A percentile compares a stretch with the other conserved stretches of the same genome.
phyloP scores from a whole-genome alignment of 1,140 invertebrate species.

The Forficula auricularia region DNA sequence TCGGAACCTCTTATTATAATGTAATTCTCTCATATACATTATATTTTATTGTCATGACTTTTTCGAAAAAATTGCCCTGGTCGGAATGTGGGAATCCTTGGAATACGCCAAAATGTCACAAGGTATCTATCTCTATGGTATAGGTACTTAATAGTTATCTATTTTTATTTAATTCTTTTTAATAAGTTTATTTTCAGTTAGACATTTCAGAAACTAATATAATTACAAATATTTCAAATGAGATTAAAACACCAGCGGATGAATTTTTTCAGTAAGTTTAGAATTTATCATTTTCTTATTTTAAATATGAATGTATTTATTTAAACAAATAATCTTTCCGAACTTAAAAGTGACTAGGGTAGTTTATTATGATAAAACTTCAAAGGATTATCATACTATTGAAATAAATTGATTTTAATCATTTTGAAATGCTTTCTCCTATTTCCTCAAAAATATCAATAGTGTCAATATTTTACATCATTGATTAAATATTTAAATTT shows the following conservation, averaged over 20 bases:
- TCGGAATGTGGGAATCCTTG: slow-evolving; percentile 31
- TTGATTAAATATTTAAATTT: too few relatives aligned
- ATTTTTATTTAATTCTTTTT: slow-evolving; percentile 7
- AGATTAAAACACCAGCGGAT: slow-evolving; percentile 46
- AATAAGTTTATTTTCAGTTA: slow-evolving; percentile 11
- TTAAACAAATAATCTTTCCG: slow-evolving; percentile 2
- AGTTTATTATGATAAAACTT: too few relatives aligned
- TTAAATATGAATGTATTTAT: slow-evolving; percentile 4
- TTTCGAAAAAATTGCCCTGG: slow-evolving; percentile 35
- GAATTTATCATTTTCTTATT: background rate
- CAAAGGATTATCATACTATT: too few relatives aligned
- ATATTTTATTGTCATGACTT: slow-evolving; percentile 36
- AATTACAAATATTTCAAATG: slow-evolving; percentile 1
- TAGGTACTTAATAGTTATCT: background rate
- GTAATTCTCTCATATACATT: slow-evolving; percentile 40
- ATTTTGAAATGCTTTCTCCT: too few relatives aligned
- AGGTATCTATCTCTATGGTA: slow-evolving; percentile 6
- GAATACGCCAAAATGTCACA: slow-evolving; percentile 26
- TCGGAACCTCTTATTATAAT: slow-evolving; percentile 37
- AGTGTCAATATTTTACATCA: too few relatives aligned
- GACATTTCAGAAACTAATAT: background rate
- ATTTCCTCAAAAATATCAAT: too few relatives aligned
- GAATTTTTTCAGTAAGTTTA: slow-evolving; percentile 71
- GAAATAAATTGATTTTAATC: too few relatives aligned
- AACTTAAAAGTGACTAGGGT: too few relatives aligned